A percentile compares a stretch with the other conserved stretches of the same genome.
Evolutionary conservation across 1,140 invertebrate species (phyloP).

Genomic region (Pararge aegeria): DNA sequence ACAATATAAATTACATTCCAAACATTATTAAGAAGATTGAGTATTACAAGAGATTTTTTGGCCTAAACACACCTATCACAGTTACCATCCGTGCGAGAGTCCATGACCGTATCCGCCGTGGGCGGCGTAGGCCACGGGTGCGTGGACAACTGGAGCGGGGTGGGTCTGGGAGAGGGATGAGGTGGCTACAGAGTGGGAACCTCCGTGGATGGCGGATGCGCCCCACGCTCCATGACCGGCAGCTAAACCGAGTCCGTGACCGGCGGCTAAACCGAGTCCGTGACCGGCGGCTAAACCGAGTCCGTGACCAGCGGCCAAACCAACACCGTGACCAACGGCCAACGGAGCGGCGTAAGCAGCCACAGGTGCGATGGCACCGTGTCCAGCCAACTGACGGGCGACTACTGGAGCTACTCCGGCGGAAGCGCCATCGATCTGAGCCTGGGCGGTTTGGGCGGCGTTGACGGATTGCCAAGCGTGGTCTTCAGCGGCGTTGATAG

Average conservation of each 20-base stretch:
- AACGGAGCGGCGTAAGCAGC: slow-evolving; percentile 33
- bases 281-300: slow-evolving; percentile 27
- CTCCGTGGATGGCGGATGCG: slow-evolving; percentile 17
- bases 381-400: slow-evolving; percentile 61
- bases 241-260: slow-evolving; percentile 17
- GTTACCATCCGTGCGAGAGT: slow-evolving; percentile 66
- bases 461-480: slow-evolving; percentile 78
- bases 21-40: slow-evolving; percentile 43
- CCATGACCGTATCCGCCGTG: slow-evolving; percentile 46
- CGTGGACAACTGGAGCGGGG: slow-evolving; percentile 55
- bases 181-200: slow-evolving; percentile 52
- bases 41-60: slow-evolving; percentile 63
- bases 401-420: slow-evolving; percentile 80
- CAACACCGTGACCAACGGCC: slow-evolving; percentile 24
- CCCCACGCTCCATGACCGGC: slow-evolving; percentile 20
- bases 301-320: slow-evolving; percentile 24
- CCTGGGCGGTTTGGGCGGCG: slow-evolving; percentile 79
- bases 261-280: slow-evolving; percentile 23
- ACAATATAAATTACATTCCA: slow-evolving; percentile 68
- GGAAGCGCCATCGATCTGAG: slow-evolving; percentile 80
- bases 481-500: slow-evolving; percentile 80
- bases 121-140: slow-evolving; percentile 50
- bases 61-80: slow-evolving; percentile 66
- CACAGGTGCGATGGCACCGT: slow-evolving; percentile 33
- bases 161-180: slow-evolving; percentile 65